Evolutionary conservation across 1,140 invertebrate species (phyloP).

Genomic region (Bombus waltoni): DNA sequence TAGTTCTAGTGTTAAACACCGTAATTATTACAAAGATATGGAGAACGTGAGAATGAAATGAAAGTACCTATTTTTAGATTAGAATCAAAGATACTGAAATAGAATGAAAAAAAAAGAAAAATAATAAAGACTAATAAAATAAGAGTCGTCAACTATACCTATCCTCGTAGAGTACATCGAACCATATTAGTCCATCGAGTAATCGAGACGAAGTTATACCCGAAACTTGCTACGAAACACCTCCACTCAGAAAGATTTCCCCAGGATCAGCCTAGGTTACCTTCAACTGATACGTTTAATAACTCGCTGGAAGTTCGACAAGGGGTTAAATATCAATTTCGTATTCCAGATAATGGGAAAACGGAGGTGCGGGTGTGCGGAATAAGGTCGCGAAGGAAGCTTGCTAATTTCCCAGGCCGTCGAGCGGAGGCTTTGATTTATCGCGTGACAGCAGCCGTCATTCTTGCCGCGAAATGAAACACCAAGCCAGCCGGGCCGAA

Average conservation of each 20-base stretch:
- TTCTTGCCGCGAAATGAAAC: conserved; percentile 44
- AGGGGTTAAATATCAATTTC: conserved; percentile 39
- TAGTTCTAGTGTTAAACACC: not conserved
- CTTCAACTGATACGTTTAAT: not conserved
- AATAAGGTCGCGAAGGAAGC: conserved; percentile 19
- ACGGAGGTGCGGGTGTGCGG: not conserved
- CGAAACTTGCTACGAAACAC: not conserved
- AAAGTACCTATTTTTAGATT: no score
- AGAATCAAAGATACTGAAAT: no score
- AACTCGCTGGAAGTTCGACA: not conserved
- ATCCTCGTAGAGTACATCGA: no score
- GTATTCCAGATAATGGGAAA: not conserved
- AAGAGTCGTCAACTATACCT: no score
- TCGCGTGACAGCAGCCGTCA: conserved; percentile 41
- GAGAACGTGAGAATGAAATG: no score
- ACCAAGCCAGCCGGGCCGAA: conserved; percentile 7
- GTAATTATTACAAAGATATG: no score
- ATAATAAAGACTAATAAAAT: no score
- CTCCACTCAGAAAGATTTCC: not conserved
- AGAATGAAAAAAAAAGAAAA: no score
- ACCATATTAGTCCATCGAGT: not conserved
- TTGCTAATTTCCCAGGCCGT: conserved; percentile 37
- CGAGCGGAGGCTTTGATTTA: conserved; percentile 29
- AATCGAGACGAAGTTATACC: not conserved
- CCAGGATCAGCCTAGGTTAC: not conserved